Conservation (phyloP, 2,797 vertebrate genomes). For the Ateles fusciceps region DNA sequence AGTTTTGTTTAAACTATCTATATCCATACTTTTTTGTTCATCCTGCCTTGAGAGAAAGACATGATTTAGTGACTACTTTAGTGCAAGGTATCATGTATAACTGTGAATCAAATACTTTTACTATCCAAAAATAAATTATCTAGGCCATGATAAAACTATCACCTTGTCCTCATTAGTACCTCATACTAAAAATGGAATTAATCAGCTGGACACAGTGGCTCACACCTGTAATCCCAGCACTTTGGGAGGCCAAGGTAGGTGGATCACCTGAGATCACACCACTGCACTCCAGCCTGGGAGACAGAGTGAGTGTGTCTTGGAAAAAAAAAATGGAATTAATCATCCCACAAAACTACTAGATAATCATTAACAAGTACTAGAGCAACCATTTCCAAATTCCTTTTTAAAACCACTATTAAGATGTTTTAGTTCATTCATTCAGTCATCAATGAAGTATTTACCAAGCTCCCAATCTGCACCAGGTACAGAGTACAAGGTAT, state of each 20-base stretch:
- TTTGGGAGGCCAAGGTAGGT: not conserved
- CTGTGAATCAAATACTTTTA: slow-evolving; percentile 7
- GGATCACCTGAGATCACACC: not conserved
- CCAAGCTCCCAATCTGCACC: not conserved
- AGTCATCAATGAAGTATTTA: not conserved
- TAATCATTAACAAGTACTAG: slow-evolving; percentile 23
- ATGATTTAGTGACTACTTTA: not conserved
- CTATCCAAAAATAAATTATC: not conserved
- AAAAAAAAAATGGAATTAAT: not conserved
- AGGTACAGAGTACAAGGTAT: not conserved
- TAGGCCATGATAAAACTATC: not conserved
- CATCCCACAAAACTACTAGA: not conserved
- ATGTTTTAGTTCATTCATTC: not conserved
- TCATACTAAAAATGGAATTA: not conserved
- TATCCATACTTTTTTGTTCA: not conserved
- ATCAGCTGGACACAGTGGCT: not conserved
- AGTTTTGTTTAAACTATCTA: not conserved
- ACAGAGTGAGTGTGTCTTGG: not conserved
- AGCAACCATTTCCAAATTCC: not conserved
- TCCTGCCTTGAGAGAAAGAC: not conserved
- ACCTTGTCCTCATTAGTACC: not conserved
- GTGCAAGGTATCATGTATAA: not conserved
- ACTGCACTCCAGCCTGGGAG: not conserved
- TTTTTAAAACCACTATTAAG: not conserved
- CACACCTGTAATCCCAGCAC: not conserved